Percentiles rank a stretch among this genome's conserved stretches.
Conservation (phyloP, 92 coral and sea anemone species). For the Montipora capitata region DNA sequence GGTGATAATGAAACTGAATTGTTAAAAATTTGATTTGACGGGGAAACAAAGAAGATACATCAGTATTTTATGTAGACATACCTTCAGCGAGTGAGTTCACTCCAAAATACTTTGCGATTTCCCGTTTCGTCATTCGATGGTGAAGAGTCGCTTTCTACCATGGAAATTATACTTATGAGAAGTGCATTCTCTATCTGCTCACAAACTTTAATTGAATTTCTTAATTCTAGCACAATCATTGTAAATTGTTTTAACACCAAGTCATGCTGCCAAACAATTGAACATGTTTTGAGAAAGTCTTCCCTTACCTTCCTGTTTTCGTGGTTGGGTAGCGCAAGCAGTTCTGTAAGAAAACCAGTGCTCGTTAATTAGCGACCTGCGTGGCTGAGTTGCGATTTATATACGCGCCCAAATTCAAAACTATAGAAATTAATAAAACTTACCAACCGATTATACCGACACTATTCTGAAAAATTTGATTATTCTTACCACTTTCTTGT, state of each 20-base stretch:
- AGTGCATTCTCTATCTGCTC: neutral
- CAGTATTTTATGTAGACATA: conserved; percentile 8
- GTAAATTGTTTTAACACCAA: too few species aligned
- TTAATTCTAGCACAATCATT: too few species aligned
- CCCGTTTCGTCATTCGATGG: conserved; percentile 90
- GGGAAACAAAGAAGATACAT: neutral
- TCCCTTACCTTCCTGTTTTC: neutral
- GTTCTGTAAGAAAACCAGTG: neutral
- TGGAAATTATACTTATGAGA: neutral
- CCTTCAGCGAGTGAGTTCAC: conserved; percentile 81
- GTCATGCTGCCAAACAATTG: neutral
- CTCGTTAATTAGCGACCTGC: too few species aligned
- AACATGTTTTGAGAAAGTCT: neutral
- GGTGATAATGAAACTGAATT: too few species aligned
- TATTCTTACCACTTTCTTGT: too few species aligned
- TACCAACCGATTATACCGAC: too few species aligned
- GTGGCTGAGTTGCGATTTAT: too few species aligned
- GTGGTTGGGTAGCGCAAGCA: conserved; percentile 2
- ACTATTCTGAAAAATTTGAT: too few species aligned
- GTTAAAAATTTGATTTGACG: too few species aligned
- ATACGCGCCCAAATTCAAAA: too few species aligned
- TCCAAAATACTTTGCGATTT: conserved; percentile 82
- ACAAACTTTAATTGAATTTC: neutral
- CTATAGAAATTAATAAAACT: too few species aligned
- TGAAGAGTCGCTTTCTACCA: conserved; percentile 60